Base-by-base conservation (phyloP, 2,113 vertebrate species). In the Sporophila hypoxantha region DNA sequence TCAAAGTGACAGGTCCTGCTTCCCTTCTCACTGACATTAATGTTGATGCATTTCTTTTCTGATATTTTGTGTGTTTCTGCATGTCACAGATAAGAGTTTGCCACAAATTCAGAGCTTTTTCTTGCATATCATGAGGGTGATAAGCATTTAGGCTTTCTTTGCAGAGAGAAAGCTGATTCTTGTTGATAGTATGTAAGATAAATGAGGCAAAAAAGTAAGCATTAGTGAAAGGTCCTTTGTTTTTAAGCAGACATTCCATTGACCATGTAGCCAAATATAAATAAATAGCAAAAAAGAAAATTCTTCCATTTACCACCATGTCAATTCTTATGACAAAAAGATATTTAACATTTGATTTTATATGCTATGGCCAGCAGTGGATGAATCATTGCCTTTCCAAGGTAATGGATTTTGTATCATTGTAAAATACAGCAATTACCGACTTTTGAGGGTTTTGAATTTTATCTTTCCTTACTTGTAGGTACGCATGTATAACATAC, bases 31-130 rank as follows among this genome's bases (percentile, higher is more conserved):
- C 16, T 94, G 80, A 88, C 52, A 53, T 91, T 95, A 91, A 86
- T 87, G 49, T 61, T 91, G 91, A 82, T 90, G 68, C 41, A 91
- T 95, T 96, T 94, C 75, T 93, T 49, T 93, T 76, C 90, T 56
- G 73, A 61, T 92, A 90, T 91, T 70, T 83, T 73, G 84, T 79
- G 42, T 92, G 46, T 91, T 94, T 90, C 93, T 94, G 60, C 57
- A 84, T 91, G 84, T 47, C 89, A 66, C 37, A 93, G 70, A 96
- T 94, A 96, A 96, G 70, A 92, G 60, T 89, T 87, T 91, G 71
- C 62, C 41, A 79, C 75, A 78, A 89, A 90, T 59, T 44, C 8
- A 42, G 73, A 79, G 22, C 12, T 92, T 74, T 83, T 46, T 52
- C 30, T 88, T 93, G 47, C 39, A 55, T 91, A 83, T 70, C n/a